Evolutionary conservation across 2,113 vertebrate species (phyloP).

Genomic region (Carassius gibelio): DNA sequence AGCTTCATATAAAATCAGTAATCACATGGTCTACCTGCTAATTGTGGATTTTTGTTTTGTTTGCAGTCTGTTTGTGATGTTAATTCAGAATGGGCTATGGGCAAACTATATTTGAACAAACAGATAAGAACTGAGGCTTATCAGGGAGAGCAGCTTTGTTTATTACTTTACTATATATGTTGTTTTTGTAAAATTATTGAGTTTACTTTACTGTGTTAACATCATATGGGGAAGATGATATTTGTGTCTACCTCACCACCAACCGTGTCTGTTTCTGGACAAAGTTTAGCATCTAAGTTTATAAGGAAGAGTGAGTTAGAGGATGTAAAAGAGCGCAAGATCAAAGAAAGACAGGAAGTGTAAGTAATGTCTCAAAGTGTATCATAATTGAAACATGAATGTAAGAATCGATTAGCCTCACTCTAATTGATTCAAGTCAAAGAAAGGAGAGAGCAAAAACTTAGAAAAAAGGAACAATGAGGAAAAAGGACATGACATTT

Average conservation of each 20-base stretch:
- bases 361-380: conserved; percentile 8
- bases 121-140: background rate
- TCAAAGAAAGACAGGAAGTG: conserved; percentile 9
- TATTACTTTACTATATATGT: background rate
- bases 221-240: background rate
- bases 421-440: conserved; percentile 10
- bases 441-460: background rate
- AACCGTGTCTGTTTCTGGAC: background rate
- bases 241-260: background rate
- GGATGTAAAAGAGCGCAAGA: background rate
- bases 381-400: background rate
- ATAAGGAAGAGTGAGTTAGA: background rate
- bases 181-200: background rate
- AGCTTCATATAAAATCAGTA: background rate
- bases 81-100: background rate
- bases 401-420: background rate
- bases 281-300: background rate
- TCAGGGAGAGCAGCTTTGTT: background rate
- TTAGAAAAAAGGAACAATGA: background rate
- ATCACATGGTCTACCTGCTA: background rate
- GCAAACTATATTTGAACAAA: background rate
- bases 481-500: background rate
- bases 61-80: background rate
- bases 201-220: background rate
- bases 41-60: background rate